Conservation (phyloP, 1,140 invertebrate genomes). For the Argopecten irradians region DNA sequence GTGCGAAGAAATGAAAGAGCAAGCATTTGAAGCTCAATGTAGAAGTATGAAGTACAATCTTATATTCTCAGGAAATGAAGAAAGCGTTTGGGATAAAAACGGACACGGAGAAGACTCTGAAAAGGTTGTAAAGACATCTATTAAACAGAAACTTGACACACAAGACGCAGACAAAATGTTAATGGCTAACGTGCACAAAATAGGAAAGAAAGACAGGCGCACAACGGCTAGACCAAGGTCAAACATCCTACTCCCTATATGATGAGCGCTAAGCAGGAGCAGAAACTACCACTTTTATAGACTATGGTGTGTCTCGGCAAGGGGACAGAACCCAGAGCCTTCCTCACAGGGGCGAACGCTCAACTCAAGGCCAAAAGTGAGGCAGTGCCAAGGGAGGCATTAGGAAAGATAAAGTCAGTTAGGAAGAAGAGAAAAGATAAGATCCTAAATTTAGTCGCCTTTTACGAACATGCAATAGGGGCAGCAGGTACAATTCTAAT, state of each 20-base stretch:
- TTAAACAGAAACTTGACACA: slow-evolving; percentile 12
- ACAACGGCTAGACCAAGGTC: not conserved
- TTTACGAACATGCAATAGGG: too few species aligned
- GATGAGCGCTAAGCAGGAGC: slow-evolving; percentile 1
- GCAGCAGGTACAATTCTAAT: too few species aligned
- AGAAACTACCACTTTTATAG: too few species aligned
- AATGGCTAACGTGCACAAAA: slow-evolving; percentile 27
- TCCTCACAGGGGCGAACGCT: too few species aligned
- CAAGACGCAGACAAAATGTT: not conserved
- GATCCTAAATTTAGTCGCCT: too few species aligned
- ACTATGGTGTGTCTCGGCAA: too few species aligned
- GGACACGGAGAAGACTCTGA: not conserved
- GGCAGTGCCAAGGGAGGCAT: too few species aligned
- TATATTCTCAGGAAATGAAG: not conserved
- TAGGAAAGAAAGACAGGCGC: not conserved
- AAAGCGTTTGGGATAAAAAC: not conserved
- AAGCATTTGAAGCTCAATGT: not conserved
- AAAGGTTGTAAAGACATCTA: not conserved
- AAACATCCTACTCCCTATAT: slow-evolving; percentile 35
- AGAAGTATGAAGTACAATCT: not conserved
- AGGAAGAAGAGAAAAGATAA: too few species aligned
- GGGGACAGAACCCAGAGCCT: too few species aligned
- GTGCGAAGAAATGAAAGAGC: not conserved
- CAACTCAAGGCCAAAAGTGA: too few species aligned
- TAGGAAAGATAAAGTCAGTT: not conserved